A percentile compares a stretch with the other conserved stretches of the same genome.
Conservation (phyloP, 2,888 invertebrate species). For the Lottia scabra region DNA sequence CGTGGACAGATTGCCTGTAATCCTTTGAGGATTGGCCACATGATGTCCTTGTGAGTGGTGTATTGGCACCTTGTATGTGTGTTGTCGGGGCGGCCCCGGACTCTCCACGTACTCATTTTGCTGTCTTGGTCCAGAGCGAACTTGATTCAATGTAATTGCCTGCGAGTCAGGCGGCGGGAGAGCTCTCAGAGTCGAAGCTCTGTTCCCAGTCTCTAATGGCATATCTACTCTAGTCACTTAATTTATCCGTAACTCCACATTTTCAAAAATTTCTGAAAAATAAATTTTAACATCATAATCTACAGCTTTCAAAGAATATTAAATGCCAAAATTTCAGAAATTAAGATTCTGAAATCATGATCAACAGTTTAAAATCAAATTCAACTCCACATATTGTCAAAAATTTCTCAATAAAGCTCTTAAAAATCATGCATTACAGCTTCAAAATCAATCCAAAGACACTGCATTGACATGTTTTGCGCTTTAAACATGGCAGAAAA, state of each 20-base stretch:
- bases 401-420: too few relatives aligned
- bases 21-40: conserved; percentile 12
- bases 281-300: not conserved
- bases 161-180: conserved; percentile 47
- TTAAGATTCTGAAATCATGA: too few relatives aligned
- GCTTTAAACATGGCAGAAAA: too few relatives aligned
- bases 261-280: conserved; percentile 1
- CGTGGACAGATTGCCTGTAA: conserved; percentile 7
- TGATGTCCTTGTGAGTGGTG: not conserved
- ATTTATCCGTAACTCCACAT: conserved; percentile 12
- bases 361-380: too few relatives aligned
- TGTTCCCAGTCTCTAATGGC: conserved; percentile 29
- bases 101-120: conserved; percentile 94
- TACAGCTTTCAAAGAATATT: too few relatives aligned
- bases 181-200: conserved; percentile 34
- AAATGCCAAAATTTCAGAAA: too few relatives aligned
- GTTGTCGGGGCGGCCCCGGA: conserved; percentile 41
- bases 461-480: too few relatives aligned
- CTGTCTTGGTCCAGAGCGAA: conserved; percentile 86
- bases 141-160: conserved; percentile 55
- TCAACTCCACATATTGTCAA: too few relatives aligned
- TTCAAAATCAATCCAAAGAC: too few relatives aligned
- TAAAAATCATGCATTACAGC: too few relatives aligned
- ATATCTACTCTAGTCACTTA: conserved; percentile 13
- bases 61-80: conserved; percentile 26